These are phyloP conservation scores for Neopipo cinnamomea DNA, from an alignment of 2,113 vertebrate genomes.

Conservation along the genomic window DNA sequence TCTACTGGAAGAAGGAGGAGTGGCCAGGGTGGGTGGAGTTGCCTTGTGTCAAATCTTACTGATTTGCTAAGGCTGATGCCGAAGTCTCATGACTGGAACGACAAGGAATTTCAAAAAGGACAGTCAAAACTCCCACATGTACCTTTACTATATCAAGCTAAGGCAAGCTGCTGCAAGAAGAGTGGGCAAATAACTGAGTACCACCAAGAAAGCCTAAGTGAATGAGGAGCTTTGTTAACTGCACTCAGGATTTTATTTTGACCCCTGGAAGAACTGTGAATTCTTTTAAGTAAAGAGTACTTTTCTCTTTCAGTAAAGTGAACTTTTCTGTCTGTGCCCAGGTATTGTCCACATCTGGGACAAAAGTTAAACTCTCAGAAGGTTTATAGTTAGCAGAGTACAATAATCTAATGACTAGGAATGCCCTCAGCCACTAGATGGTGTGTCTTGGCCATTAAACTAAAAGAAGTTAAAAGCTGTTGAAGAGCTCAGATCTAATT, in stretches of 20 bases:
- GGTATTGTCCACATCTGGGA: background rate
- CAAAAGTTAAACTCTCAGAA: background rate
- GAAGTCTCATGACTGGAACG: background rate
- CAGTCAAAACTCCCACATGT: background rate
- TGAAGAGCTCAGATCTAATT: background rate
- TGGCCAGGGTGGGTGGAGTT: background rate
- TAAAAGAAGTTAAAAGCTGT: background rate
- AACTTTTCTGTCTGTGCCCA: background rate
- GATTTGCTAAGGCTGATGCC: background rate
- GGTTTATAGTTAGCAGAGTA: accelerated
- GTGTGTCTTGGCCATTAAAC: background rate
- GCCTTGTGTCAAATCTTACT: background rate
- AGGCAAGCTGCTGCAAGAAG: background rate
- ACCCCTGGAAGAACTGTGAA: background rate
- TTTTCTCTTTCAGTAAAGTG: background rate
- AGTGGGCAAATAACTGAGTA: background rate
- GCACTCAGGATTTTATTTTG: background rate
- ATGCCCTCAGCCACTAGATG: background rate
- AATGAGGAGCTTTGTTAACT: background rate
- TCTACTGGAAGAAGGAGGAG: background rate
- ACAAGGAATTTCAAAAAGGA: background rate
- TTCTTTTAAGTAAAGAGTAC: background rate
- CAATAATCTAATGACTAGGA: background rate
- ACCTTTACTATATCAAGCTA: background rate
- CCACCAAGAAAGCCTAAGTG: background rate